Conservation (phyloP, 1,140 invertebrate genomes). For the Oryctes rhinoceros region DNA sequence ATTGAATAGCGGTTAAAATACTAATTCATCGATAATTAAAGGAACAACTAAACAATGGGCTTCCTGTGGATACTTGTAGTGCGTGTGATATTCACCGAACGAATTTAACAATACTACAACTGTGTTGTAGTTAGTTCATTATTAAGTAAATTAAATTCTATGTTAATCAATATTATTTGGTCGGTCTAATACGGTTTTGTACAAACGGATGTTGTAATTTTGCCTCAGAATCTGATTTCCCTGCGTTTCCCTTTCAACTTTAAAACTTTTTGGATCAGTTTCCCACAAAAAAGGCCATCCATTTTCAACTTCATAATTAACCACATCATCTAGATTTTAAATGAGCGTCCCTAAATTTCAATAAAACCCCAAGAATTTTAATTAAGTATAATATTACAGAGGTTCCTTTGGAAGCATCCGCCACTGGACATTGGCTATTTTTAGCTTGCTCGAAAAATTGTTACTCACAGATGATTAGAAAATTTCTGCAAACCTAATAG, state of each 20-base stretch:
- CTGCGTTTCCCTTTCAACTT: too few relatives aligned
- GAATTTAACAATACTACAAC: background rate
- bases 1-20: background rate
- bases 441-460: too few relatives aligned
- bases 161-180: constrained; percentile 11
- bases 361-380: constrained; percentile 1
- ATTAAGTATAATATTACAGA: too few relatives aligned
- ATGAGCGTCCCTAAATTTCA: background rate
- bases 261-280: too few relatives aligned
- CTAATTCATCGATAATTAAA: constrained; percentile 18
- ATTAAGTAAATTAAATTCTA: constrained; percentile 25
- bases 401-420: too few relatives aligned
- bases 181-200: background rate
- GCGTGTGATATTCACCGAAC: background rate
- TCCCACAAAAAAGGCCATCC: too few relatives aligned
- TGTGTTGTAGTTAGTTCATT: background rate
- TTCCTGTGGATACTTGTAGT: background rate
- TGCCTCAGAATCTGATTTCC: too few relatives aligned
- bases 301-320: too few relatives aligned
- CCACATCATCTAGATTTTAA: too few relatives aligned
- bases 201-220: background rate
- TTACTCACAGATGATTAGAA: too few relatives aligned
- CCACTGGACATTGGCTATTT: too few relatives aligned
- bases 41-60: constrained; percentile 21
- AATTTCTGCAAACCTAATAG: too few relatives aligned